A percentile compares a stretch with the other conserved stretches of the same genome.
Evolutionary conservation across 1,140 invertebrate species (phyloP).

Genomic region (Marisa cornuarietis): DNA sequence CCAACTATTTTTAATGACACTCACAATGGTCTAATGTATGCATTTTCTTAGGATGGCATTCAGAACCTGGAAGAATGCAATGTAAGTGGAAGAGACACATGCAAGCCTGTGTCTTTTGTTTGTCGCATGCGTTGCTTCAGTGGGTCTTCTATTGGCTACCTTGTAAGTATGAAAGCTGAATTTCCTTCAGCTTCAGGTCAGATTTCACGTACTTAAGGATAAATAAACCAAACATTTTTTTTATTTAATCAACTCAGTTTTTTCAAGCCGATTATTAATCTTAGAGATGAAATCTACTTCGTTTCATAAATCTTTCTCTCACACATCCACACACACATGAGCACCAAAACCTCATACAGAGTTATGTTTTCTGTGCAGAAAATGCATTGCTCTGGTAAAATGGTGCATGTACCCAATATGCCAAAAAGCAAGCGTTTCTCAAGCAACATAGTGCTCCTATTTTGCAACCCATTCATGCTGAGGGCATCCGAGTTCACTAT

Average conservation of each 20-base stretch:
- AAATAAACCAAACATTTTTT: too few relatives aligned
- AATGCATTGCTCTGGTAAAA: slow-evolving; percentile 49
- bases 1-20: too few relatives aligned
- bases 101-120: slow-evolving; percentile 45
- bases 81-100: slow-evolving; percentile 12
- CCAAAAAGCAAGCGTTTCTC: slow-evolving; percentile 28
- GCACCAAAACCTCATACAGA: background rate
- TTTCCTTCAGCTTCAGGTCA: too few relatives aligned
- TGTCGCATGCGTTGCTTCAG: slow-evolving; percentile 58
- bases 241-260: too few relatives aligned
- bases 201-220: too few relatives aligned
- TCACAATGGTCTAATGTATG: too few relatives aligned
- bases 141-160: slow-evolving; percentile 51
- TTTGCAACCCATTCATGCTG: slow-evolving; percentile 52
- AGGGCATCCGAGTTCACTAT: slow-evolving; percentile 37
- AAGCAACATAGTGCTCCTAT: slow-evolving; percentile 39
- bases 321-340: background rate
- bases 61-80: slow-evolving; percentile 6
- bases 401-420: slow-evolving; percentile 27
- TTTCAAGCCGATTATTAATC: too few relatives aligned
- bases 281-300: too few relatives aligned
- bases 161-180: slow-evolving; percentile 29
- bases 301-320: too few relatives aligned
- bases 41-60: background rate
- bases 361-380: slow-evolving; percentile 41